These are phyloP conservation scores for Bibio marci DNA, from an alignment of 2,888 invertebrate species.

Conservation along the genomic window DNA sequence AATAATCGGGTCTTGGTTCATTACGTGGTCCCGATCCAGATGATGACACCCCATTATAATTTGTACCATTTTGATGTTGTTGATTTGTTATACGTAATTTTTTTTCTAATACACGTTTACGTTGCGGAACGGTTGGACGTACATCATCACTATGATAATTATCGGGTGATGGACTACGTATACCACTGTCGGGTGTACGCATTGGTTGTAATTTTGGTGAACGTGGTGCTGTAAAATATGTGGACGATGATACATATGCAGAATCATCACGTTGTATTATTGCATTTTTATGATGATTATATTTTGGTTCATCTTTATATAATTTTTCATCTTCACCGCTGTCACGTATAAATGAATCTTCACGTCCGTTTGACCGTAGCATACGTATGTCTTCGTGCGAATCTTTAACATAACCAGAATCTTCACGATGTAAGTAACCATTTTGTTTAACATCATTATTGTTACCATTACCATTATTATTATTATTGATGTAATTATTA, in stretches of 20 bases:
- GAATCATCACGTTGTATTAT: slow-evolving; percentile 38
- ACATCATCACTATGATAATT: slow-evolving; percentile 16
- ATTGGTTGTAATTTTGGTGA: slow-evolving; percentile 29
- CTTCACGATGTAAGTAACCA: slow-evolving; percentile 15
- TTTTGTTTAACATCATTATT: slow-evolving; percentile 3
- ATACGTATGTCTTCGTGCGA: slow-evolving; percentile 16
- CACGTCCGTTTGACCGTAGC: slow-evolving; percentile 10
- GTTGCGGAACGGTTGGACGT: slow-evolving; percentile 47
- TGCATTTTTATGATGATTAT: slow-evolving; percentile 29
- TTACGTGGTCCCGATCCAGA: slow-evolving; percentile 18
- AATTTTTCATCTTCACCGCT: slow-evolving; percentile 31
- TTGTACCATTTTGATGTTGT: slow-evolving; percentile 23
- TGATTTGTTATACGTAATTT: slow-evolving; percentile 28
- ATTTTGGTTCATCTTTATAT: slow-evolving; percentile 16
- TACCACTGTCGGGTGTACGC: slow-evolving; percentile 13
- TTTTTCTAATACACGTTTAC: slow-evolving; percentile 38
- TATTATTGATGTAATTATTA: too few relatives aligned
- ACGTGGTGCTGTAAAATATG: slow-evolving; percentile 38
- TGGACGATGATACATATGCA: slow-evolving; percentile 38
- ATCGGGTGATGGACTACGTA: slow-evolving; percentile 12
- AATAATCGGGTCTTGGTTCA: slow-evolving; percentile 57
- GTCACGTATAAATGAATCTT: slow-evolving; percentile 33
- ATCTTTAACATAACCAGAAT: slow-evolving; percentile 17
- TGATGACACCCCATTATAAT: not conserved
- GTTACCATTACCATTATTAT: too few relatives aligned